phyloP scores from a whole-genome alignment of 2,888 invertebrate species.

The Hypolimnas misippus region DNA sequence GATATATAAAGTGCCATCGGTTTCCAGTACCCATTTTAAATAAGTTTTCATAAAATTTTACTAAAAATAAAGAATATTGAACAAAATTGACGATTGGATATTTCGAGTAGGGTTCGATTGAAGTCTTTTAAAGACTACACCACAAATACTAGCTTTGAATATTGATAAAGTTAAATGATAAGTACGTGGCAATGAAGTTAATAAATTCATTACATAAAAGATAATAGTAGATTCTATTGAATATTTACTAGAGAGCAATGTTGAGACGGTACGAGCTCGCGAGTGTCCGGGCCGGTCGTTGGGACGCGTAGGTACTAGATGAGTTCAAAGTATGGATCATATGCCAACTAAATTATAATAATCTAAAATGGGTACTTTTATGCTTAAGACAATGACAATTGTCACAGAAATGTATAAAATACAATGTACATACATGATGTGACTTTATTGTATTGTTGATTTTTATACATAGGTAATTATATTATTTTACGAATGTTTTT shows the following conservation, averaged over 20 bases:
- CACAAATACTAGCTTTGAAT: conserved; percentile 61
- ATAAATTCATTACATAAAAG: conserved; percentile 53
- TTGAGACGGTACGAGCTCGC: conserved; percentile 8
- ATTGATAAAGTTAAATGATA: conserved; percentile 53
- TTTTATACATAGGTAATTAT: conserved; percentile 62
- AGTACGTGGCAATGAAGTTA: conserved; percentile 52
- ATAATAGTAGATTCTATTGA: conserved; percentile 55
- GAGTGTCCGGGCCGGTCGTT: background rate
- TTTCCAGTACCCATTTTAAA: conserved; percentile 78
- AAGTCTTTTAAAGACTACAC: conserved; percentile 41
- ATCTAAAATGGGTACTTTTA: conserved; percentile 71
- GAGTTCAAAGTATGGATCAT: conserved; percentile 38
- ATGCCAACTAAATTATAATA: conserved; percentile 61
- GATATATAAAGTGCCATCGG: conserved; percentile 76
- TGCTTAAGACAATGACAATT: conserved; percentile 49
- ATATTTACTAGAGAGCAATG: conserved; percentile 28
- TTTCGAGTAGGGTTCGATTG: conserved; percentile 31
- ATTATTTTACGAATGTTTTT: conserved; percentile 68
- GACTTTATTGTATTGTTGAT: conserved; percentile 70
- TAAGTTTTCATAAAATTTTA: conserved; percentile 63
- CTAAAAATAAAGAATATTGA: conserved; percentile 46
- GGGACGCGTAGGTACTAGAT: conserved; percentile 11
- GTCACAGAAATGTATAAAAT: conserved; percentile 42
- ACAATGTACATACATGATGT: conserved; percentile 62
- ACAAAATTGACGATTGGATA: conserved; percentile 41